A percentile compares a stretch with the other conserved stretches of the same genome.
Evolutionary conservation across 2,797 vertebrate genomes (phyloP).

Genomic region (Hyperoplus lanceolatus): DNA sequence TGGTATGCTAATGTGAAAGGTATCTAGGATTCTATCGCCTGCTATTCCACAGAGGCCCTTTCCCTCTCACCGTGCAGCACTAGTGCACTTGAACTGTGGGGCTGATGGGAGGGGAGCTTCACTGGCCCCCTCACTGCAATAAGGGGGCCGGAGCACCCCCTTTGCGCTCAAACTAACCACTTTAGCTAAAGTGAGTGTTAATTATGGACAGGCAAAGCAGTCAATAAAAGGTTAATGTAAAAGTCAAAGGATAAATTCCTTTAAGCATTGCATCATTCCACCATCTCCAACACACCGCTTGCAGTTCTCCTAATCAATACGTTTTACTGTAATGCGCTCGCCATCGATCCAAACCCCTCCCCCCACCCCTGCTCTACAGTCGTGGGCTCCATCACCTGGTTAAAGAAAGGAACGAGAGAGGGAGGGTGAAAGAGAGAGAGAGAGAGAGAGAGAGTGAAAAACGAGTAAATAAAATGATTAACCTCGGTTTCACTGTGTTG

Average conservation of each 20-base stretch:
- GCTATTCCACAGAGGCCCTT: constrained; percentile 79
- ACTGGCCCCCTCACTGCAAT: constrained; percentile 52
- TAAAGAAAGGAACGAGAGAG: constrained; percentile 59
- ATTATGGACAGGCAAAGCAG: constrained; percentile 99
- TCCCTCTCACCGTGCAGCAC: constrained; percentile 60
- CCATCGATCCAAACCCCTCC: constrained; percentile 84
- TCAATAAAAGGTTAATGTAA: constrained; percentile 99
- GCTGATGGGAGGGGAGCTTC: constrained; percentile 58
- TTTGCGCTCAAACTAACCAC: constrained; percentile 93
- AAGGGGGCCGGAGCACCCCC: constrained; percentile 68
- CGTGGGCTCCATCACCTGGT: constrained; percentile 72
- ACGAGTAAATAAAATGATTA: constrained; percentile 86
- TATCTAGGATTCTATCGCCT: constrained; percentile 84
- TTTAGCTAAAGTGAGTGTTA: constrained; percentile 99
- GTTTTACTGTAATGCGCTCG: constrained; percentile 97
- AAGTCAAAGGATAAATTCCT: constrained; percentile 99
- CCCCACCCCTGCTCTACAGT: constrained; percentile 33
- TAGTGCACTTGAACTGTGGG: constrained; percentile 81
- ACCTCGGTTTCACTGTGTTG: constrained; percentile 81
- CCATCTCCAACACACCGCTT: constrained; percentile 93
- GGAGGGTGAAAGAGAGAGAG: constrained; percentile 7
- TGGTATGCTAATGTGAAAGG: constrained; percentile 89
- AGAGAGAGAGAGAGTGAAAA: constrained; percentile 32
- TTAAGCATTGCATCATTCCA: constrained; percentile 97
- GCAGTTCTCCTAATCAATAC: constrained; percentile 95